phyloP scores from a whole-genome alignment of 2,113 vertebrate species.

The Pseudorectes ferrugineus region DNA sequence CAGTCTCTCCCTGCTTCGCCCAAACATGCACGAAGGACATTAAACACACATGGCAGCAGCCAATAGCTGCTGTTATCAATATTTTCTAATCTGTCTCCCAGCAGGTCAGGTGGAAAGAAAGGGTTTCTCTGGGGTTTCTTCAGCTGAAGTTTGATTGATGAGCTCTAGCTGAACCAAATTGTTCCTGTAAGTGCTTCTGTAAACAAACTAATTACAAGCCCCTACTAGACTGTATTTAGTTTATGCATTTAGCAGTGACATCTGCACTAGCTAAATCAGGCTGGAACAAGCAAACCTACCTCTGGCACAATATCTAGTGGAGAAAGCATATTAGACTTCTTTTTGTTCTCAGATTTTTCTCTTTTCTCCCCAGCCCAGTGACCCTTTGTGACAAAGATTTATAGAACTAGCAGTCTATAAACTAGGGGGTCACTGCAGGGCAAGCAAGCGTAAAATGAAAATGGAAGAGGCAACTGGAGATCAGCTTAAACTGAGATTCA shows the following conservation, averaged over 20 bases:
- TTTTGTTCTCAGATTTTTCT: not conserved
- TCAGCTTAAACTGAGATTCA: not conserved
- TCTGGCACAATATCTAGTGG: not conserved
- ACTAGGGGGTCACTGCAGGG: not conserved
- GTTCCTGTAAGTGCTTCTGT: not conserved
- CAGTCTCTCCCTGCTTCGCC: not conserved
- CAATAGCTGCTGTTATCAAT: not conserved
- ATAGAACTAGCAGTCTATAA: not conserved
- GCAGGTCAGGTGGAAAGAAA: not conserved
- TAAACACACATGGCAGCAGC: not conserved
- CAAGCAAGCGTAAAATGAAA: not conserved
- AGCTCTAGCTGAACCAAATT: not conserved
- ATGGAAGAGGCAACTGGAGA: not conserved
- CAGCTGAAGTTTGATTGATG: not conserved
- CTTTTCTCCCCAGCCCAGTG: not conserved
- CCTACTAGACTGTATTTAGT: not conserved
- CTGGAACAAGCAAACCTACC: not conserved
- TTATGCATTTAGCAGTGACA: not conserved
- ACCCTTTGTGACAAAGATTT: not conserved
- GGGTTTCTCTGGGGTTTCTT: not conserved
- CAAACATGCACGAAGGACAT: not conserved
- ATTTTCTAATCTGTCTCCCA: not conserved
- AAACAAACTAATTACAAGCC: constrained; percentile 5
- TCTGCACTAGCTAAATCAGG: not conserved
- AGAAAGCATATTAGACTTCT: not conserved